Evolutionary conservation across 2,797 vertebrate genomes (phyloP), one percentile per base, ranked within the genome.

Genomic region (Euthynnus affinis): DNA sequence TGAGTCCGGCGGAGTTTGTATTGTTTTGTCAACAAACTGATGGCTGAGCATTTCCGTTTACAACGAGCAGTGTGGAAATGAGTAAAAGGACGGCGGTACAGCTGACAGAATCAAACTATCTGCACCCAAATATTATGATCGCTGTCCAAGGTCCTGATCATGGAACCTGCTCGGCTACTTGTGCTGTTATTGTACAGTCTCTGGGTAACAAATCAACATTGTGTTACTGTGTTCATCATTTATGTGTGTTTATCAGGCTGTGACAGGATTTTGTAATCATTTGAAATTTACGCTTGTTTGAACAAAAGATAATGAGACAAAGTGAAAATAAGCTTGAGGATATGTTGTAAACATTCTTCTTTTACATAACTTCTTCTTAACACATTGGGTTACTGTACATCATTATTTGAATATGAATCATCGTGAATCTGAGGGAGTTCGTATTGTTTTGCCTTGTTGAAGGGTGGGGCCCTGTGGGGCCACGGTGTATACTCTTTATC

Each of bases 401-500:
- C 18, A 46, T 46, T 5, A 46, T 46, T 46, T 46, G 1, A 42
- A 15, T 49, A 49, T 20, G 5, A 57, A 48, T 29, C 23, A 5
- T 46, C 10, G 23, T 29, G 42, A 44, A 0, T 29, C 1, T 42
- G 46, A 20, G 18, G 46, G 18, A 20, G 18, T 20, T 20, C n/a
- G 13, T 14, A 15, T 23, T 5, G 9, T 8, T 61, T 23, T 61
- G 8, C 10, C 14, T 20, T 27, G 23, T 2, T 64, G 9, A 29
- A 27, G 20, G 6, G 3, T 6, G 25, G 23, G 27, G 18, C 48
- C 46, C 46, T 17, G 29, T 96, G 96, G 72, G 77, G 17, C 13
- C 1, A 14, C 6, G 5, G 42, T 5, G 13, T 44, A 44, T 14
- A 18, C 17, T 17, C 18, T 6, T 0, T 18, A 48, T 2, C 44